A percentile compares a stretch with the other conserved stretches of the same genome.
Conservation (phyloP, 2,797 vertebrate species). For the Aplochiton taeniatus region DNA sequence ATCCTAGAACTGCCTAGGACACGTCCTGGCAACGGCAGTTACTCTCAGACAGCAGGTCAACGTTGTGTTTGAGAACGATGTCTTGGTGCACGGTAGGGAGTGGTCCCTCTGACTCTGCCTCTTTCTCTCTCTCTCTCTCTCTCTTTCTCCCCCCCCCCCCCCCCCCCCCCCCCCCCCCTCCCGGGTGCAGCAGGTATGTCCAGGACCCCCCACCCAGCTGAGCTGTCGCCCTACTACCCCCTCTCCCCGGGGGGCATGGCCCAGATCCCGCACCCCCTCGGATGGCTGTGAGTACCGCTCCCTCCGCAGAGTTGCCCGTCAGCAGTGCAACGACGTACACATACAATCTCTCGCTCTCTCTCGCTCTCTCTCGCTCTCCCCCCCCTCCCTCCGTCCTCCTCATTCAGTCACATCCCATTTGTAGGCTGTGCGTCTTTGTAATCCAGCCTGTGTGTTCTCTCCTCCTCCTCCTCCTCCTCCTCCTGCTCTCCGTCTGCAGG, state of each 20-base stretch:
- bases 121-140: background rate
- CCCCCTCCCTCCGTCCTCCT: background rate
- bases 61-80: too few species aligned
- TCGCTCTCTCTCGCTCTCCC: background rate
- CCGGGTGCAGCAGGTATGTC: slow-evolving; percentile 76
- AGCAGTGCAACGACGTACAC: slow-evolving; percentile 61
- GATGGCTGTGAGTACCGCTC: slow-evolving; percentile 85
- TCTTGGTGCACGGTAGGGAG: too few species aligned
- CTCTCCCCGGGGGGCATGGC: slow-evolving; percentile 84
- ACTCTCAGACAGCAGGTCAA: too few species aligned
- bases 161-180: background rate
- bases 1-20: too few species aligned
- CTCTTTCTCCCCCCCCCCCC: background rate
- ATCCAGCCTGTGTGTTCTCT: slow-evolving; percentile 21
- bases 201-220: slow-evolving; percentile 77
- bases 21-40: too few species aligned
- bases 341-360: background rate
- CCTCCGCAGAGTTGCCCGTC: too few species aligned
- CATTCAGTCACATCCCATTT: slow-evolving; percentile 38
- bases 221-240: slow-evolving; percentile 85
- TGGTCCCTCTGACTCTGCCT: background rate
- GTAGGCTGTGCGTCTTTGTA: too few species aligned
- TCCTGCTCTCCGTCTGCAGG: slow-evolving; percentile 53
- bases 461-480: slow-evolving; percentile 38
- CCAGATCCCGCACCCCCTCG: slow-evolving; percentile 83